Base-by-base conservation (phyloP, 2,113 vertebrate genomes). In the Oryzias curvinotus region DNA sequence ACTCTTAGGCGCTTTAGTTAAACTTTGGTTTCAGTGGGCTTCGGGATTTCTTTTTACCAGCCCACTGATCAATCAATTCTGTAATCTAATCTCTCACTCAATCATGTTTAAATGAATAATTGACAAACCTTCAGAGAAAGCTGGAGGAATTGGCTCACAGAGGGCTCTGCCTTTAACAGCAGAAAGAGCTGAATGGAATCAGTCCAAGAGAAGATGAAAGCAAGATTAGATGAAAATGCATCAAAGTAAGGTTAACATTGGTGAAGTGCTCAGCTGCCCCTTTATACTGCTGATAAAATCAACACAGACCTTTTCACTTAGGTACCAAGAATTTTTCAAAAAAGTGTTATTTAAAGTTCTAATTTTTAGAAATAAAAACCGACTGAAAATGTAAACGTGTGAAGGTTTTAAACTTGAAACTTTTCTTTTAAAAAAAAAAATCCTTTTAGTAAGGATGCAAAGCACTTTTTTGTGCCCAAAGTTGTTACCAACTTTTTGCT, bases 61-160 rank as follows among this genome's bases (percentile, higher is more conserved):
- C 59, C 77, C 74, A 51, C 63, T 77, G 78, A 90, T 85, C 86
- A 90, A 88, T 89, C 81, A 70, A 50, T 81, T 73, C 71, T 14
- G 77, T 85, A 83, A 89, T 86, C 81, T 84, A 85, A 88, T 75
- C 77, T 72, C 41, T 7, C 45, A 63, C 77, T 91, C 88, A 87
- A 83, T 89, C 82, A 74, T 81, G 67, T 83, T 86, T 81, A 84
- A 85, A 89, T 85, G 83, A 90, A 88, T 90, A 73, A 86, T 82
- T 80, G 70, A 88, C 71, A 75, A 67, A 54, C 81, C 68, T 43
- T 84, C 80, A 74, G 49, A 77, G 73, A 73, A 62, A 75, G 85
- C 86, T 69, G 16, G 25, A 66, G 52, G 63, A 84, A 85, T 80
- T 70, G 60, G 65, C 82, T 70, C 63, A 76, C 47, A 23, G 47